Percentiles rank a stretch among this genome's conserved stretches.
Evolutionary conservation across 1,140 invertebrate species (phyloP).

Genomic region (Coptotermes formosanus): DNA sequence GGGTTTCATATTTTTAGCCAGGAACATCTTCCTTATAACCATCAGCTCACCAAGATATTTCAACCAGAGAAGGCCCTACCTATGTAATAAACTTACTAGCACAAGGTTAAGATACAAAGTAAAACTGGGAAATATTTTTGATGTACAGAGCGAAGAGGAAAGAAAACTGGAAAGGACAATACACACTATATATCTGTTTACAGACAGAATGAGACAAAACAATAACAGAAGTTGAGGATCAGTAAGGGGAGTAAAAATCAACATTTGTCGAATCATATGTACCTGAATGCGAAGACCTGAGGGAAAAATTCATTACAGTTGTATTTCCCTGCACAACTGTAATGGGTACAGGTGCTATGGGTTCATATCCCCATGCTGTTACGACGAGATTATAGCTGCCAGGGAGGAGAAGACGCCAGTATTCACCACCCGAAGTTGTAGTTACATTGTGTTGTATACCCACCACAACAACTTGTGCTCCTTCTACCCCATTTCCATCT

Average conservation of each 20-base stretch:
- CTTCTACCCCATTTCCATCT: conserved; percentile 57
- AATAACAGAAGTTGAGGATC: no score
- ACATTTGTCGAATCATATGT: conserved; percentile 36
- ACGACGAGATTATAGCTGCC: conserved; percentile 21
- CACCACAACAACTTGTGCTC: conserved; percentile 68
- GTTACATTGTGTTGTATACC: conserved; percentile 72
- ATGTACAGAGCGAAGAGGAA: no score
- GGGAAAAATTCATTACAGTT: conserved; percentile 51
- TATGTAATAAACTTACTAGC: no score
- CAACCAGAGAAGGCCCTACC: no score
- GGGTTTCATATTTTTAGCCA: no score
- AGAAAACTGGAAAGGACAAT: no score
- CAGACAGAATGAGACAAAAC: no score
- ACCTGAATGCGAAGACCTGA: conserved; percentile 46
- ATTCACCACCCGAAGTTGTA: conserved; percentile 76
- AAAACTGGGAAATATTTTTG: no score
- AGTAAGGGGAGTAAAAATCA: not conserved
- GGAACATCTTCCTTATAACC: no score
- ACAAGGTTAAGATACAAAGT: no score
- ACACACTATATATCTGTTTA: no score
- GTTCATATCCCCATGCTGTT: conserved; percentile 31
- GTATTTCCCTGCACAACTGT: conserved; percentile 46
- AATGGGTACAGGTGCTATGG: conserved; percentile 37
- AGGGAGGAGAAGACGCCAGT: conserved; percentile 75
- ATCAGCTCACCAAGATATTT: no score